Percentiles rank a stretch among this genome's conserved stretches.
These are phyloP conservation scores for Laspeyria flexula DNA, from an alignment of 2,888 invertebrate genomes.

Conservation along the genomic window DNA sequence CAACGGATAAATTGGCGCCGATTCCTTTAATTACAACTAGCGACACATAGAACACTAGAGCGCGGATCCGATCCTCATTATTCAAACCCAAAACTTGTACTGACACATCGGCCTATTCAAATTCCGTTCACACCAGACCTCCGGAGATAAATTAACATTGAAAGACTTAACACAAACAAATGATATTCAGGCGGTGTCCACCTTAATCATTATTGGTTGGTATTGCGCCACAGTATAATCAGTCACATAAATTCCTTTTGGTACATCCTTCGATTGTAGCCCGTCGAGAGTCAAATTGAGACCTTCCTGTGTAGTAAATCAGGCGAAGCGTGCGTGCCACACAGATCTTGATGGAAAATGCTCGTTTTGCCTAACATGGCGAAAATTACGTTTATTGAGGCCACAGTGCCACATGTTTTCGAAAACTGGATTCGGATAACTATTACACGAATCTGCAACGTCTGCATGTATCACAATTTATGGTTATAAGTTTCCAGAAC, in stretches of 20 bases:
- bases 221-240: conserved; percentile 50
- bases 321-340: conserved; percentile 36
- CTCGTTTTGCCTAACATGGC: conserved; percentile 39
- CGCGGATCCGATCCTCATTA: conserved; percentile 22
- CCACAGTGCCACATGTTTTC: conserved; percentile 53
- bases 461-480: conserved; percentile 11
- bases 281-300: conserved; percentile 62
- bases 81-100: conserved; percentile 30
- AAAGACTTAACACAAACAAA: conserved; percentile 67
- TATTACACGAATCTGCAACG: conserved; percentile 41
- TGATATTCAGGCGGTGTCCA: conserved; percentile 71
- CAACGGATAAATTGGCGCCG: conserved; percentile 1
- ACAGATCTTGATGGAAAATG: conserved; percentile 37
- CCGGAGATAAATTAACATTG: conserved; percentile 62
- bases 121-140: conserved; percentile 51
- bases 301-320: conserved; percentile 64
- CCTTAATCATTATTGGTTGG: conserved; percentile 66
- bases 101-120: conserved; percentile 42
- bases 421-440: conserved; percentile 44
- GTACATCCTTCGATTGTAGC: conserved; percentile 78
- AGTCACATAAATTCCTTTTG: conserved; percentile 68
- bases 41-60: conserved; percentile 6
- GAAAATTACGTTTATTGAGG: conserved; percentile 47
- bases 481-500: background rate
- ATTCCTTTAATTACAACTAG: conserved; percentile 8